Percentiles rank a stretch among this genome's conserved stretches.
Conservation (phyloP, 2,797 vertebrate genomes). For the Lophius americanus region DNA sequence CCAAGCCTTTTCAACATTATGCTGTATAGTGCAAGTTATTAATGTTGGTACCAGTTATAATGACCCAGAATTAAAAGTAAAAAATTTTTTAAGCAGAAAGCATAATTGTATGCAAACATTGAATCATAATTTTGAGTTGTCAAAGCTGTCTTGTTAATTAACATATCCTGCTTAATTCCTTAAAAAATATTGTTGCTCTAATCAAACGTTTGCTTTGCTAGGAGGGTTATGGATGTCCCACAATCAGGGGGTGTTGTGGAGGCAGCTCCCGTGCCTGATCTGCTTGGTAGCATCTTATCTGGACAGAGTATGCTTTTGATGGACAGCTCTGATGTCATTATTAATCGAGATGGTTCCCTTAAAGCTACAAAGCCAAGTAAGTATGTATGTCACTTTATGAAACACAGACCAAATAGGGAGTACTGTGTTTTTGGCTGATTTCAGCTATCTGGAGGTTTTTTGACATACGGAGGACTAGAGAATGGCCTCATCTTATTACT, state of each 20-base stretch:
- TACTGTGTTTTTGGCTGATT: neutral
- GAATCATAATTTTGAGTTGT: neutral
- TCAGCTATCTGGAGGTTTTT: neutral
- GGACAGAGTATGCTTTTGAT: constrained; percentile 94
- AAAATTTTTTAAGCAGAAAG: neutral
- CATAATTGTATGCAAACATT: neutral
- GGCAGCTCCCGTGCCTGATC: constrained; percentile 88
- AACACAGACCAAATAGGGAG: neutral
- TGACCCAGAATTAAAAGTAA: neutral
- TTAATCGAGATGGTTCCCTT: constrained; percentile 94
- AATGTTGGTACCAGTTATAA: neutral
- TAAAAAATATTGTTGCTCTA: neutral
- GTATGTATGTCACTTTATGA: constrained; percentile 23
- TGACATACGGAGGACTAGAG: neutral
- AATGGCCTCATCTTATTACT: neutral
- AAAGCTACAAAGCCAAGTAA: constrained; percentile 86
- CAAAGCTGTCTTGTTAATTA: neutral
- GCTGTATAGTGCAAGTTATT: neutral
- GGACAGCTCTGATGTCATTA: constrained; percentile 91
- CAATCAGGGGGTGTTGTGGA: constrained; percentile 79
- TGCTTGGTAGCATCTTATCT: constrained; percentile 94
- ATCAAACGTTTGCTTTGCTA: constrained; percentile 48
- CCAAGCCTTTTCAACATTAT: neutral
- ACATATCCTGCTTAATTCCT: neutral
- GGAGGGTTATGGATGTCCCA: constrained; percentile 59